Percentiles rank a stretch among this genome's conserved stretches.
These are phyloP conservation scores for Nephrocerus scutellatus DNA, from an alignment of 2,888 invertebrate genomes.

Conservation along the genomic window DNA sequence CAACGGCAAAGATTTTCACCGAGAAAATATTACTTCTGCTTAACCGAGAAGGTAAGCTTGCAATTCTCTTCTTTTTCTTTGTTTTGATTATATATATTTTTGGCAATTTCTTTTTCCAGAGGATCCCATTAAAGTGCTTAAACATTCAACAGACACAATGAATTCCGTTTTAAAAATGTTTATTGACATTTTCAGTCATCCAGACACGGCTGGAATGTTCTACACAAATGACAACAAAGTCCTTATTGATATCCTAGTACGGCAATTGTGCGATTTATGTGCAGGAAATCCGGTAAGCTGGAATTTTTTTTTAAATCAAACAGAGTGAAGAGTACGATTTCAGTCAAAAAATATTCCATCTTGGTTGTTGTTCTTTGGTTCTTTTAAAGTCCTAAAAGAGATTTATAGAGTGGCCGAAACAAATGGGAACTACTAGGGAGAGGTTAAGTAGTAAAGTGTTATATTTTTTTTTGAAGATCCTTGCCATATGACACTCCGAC, in stretches of 20 bases:
- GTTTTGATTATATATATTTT: too few species aligned
- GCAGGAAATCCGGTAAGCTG: conserved; percentile 70
- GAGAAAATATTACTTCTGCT: conserved; percentile 81
- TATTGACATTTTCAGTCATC: conserved; percentile 74
- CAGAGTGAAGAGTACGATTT: neutral
- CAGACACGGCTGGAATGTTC: conserved; percentile 75
- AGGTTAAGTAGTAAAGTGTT: too few species aligned
- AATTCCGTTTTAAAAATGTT: conserved; percentile 86
- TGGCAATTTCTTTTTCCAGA: conserved; percentile 58
- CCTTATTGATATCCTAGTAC: conserved; percentile 83
- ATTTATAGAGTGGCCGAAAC: too few species aligned
- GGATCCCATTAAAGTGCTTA: conserved; percentile 79
- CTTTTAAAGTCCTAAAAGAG: neutral
- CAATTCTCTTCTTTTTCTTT: too few species aligned
- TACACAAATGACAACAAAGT: conserved; percentile 95
- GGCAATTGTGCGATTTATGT: conserved; percentile 83
- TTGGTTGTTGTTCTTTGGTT: neutral
- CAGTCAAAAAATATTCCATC: neutral
- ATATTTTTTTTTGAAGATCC: too few species aligned
- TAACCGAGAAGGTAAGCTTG: conserved; percentile 74
- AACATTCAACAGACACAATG: conserved; percentile 69
- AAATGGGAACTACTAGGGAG: too few species aligned
- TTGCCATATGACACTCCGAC: too few species aligned
- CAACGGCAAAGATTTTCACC: conserved; percentile 78
- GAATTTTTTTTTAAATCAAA: conserved; percentile 12